Base-by-base conservation (phyloP, 2,888 invertebrate genomes). In the Harpagoxenus sublaevis region DNA sequence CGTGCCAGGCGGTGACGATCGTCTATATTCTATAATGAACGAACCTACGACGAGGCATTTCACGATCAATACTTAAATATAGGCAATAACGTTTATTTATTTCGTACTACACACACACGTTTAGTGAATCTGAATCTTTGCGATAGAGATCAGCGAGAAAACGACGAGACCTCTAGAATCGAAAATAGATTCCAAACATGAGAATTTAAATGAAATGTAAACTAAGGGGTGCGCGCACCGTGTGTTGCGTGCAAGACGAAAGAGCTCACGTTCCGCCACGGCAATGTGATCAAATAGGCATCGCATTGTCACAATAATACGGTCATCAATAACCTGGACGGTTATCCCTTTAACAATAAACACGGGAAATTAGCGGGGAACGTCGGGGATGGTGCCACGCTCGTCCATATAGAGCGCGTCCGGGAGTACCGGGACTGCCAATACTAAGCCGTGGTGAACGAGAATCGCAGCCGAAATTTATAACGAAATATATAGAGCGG, bases 401-500 rank as follows among this genome's bases (percentile, higher is more conserved):
- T 4, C 35, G 28, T 45, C 10, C 28, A 35, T 35, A 45, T 10
- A 48, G 35, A 35, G 39, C 28, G 10, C 35, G 3, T 39, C 10
- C 60, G 48, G 18, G 39, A 42, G n/a, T 39, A 23, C 23, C 60
- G 48, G 18, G 39, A 42, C 28, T 39, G 51, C 39, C 65, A n/a
- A 77, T 65, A 28, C 48, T 39, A 18, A 81, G 48, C 78, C 55
- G 31, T 23, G 57, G 48, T 18, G 42, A 55, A 55, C 55, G 42
- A 57, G 71, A 23, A 15, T 18, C 45, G 79, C 39, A 60, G 73
- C 31, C 79, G 60, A 81, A 81, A 81, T 81, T 81, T 81, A 81
- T 81, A 81, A 81, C 79, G 48, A 73, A 81, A 81, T 81, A 81
- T 81, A 81, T 81, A 51, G 74, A 81, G 79, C 79, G 60, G 12